Base-by-base conservation (phyloP, 64 coral and sea anemone genomes). In the Montipora foliosa region DNA sequence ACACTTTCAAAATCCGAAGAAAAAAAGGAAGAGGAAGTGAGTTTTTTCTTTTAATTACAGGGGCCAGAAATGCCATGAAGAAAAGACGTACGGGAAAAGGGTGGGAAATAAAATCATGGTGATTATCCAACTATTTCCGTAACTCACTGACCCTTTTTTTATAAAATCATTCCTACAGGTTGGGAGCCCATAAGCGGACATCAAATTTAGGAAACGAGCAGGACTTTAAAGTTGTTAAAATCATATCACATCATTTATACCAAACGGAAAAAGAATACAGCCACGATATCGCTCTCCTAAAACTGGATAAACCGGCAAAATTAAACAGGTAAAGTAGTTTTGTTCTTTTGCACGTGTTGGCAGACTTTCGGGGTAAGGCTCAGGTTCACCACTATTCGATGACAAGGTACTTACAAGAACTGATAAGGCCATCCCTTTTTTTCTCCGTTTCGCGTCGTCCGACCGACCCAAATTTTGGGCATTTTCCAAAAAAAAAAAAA, bases 271-370 rank as follows among this genome's bases (percentile, higher is more conserved):
- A 72, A 47, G 17, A n/a, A 44, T 93, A 79, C 61, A 80, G 74
- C 13, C 74, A 93, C 52, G 92, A 93, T 59, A 93, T 93, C 45
- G 83, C 92, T 4, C 84, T 93, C 3, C 73, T 93, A 25, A 93
- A 93, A 80, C 84, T 93, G 0, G 84, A 93, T 7, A 88, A 48
- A 74, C 84, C 92, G 0, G 92, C 76, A 44, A 20, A 17, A 44
- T 14, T 93, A 29, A 20, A 73, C 76, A 80, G 24, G 92, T 93
- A 51, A 62, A n/a, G 64, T 17, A 19, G 9, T 17, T 22, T 44
- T 51, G 6, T 79, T 37, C 44, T 44, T 77, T 25, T 45, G 75
- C 8, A 77, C 4, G 46, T 77, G 29, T 37, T 1, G 29, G 29
- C 29, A 37, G 29, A 37, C 29, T 37, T 37, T 37, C 29, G 1